phyloP scores from a whole-genome alignment of 2,113 vertebrate genomes.

The Corynorhinus townsendii region DNA sequence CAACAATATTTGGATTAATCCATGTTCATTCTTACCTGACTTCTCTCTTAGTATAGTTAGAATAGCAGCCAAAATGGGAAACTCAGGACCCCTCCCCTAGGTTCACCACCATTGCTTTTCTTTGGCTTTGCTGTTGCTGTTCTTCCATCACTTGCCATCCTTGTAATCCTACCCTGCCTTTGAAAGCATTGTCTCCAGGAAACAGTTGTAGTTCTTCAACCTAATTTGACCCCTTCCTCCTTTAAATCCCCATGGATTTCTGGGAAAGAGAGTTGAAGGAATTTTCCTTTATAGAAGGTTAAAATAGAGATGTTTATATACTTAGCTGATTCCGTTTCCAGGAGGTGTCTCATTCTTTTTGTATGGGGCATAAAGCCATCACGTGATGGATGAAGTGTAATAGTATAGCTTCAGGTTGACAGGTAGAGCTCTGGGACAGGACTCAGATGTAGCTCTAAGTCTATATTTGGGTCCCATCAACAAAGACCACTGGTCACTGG shows the following conservation, averaged over 20 bases:
- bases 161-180: fast-evolving
- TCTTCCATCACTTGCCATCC: fast-evolving
- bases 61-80: not conserved
- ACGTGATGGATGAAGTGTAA: not conserved
- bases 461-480: not conserved
- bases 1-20: not conserved
- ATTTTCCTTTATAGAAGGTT: not conserved
- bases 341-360: not conserved
- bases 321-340: not conserved
- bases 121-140: fast-evolving
- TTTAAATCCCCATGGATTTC: not conserved
- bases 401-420: fast-evolving
- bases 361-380: fast-evolving
- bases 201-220: not conserved
- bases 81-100: fast-evolving
- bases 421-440: not conserved
- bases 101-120: fast-evolving
- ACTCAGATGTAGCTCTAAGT: not conserved
- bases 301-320: not conserved
- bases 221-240: not conserved
- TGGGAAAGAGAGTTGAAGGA: fast-evolving
- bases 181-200: not conserved
- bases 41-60: not conserved
- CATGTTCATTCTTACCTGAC: not conserved
- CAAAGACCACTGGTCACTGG: not conserved